Percentiles rank a stretch among this genome's conserved stretches.
These are phyloP conservation scores for Meloidogyne floridensis DNA, from an alignment of 1,140 invertebrate species.

Conservation along the genomic window DNA sequence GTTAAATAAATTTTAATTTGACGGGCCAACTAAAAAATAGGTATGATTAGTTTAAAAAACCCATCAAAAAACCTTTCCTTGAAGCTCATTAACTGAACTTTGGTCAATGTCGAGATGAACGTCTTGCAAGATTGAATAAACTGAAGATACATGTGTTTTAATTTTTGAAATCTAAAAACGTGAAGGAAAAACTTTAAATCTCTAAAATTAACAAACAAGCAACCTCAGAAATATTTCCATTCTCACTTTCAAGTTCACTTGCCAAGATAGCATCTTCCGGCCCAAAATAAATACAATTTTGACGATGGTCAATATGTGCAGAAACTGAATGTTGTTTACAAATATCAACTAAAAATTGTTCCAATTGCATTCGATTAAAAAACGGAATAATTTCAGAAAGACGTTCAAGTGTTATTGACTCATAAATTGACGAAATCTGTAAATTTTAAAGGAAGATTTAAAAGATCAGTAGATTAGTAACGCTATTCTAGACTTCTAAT, in stretches of 20 bases:
- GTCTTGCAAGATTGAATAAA: slow-evolving; percentile 53
- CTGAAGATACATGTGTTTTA: slow-evolving; percentile 49
- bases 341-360: slow-evolving; percentile 59
- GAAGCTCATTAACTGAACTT: slow-evolving; percentile 15
- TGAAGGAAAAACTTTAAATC: background rate
- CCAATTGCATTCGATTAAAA: slow-evolving; percentile 53
- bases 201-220: slow-evolving; percentile 8
- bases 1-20: slow-evolving; percentile 49
- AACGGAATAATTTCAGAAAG: slow-evolving; percentile 59
- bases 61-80: slow-evolving; percentile 38
- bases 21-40: slow-evolving; percentile 40
- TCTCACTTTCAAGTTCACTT: slow-evolving; percentile 56
- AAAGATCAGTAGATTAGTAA: too few species aligned
- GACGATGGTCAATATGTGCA: slow-evolving; percentile 60
- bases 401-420: slow-evolving; percentile 57
- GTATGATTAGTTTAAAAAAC: background rate
- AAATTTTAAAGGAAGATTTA: too few species aligned
- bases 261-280: slow-evolving; percentile 54
- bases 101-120: slow-evolving; percentile 46
- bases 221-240: slow-evolving; percentile 45
- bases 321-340: slow-evolving; percentile 59
- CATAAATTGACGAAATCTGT: slow-evolving; percentile 59
- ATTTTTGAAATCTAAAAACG: slow-evolving; percentile 44
- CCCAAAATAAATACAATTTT: slow-evolving; percentile 58
- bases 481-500: too few species aligned